These are phyloP conservation scores for Orbicella faveolata DNA, from an alignment of 64 coral and sea anemone species.

Conservation along the genomic window DNA sequence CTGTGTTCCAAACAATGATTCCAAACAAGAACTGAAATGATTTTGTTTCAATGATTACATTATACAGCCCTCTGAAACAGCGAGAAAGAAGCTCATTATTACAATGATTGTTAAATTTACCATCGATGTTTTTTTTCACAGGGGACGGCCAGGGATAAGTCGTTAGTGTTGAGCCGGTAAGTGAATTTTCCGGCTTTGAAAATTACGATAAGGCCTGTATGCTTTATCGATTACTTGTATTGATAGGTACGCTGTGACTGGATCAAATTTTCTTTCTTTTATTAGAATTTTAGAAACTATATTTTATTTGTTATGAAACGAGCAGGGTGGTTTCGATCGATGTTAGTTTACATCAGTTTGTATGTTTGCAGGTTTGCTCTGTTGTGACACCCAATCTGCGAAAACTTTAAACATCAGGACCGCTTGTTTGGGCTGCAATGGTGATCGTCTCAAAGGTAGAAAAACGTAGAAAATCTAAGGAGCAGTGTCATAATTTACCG, in stretches of 20 bases:
- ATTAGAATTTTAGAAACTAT: background rate
- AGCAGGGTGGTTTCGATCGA: background rate
- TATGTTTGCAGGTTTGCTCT: constrained; percentile 3
- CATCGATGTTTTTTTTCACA: background rate
- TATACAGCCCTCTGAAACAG: background rate
- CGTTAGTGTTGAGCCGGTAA: background rate
- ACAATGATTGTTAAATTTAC: background rate
- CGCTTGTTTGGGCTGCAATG: constrained; percentile 1
- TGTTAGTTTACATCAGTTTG: background rate
- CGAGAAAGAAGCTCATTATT: background rate
- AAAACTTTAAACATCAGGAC: background rate
- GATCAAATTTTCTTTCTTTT: background rate
- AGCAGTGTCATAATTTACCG: background rate
- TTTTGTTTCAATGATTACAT: background rate
- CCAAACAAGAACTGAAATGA: background rate
- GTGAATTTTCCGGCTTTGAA: background rate
- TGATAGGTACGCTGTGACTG: background rate
- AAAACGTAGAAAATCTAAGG: background rate
- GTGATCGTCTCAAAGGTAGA: constrained; percentile 67
- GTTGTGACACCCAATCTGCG: background rate
- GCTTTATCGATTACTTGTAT: background rate
- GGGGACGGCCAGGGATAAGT: background rate
- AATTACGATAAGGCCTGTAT: background rate
- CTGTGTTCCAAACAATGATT: background rate
- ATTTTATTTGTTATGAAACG: background rate